phyloP scores from a whole-genome alignment of 2,797 vertebrate genomes.

The Xiphophorus birchmanni region DNA sequence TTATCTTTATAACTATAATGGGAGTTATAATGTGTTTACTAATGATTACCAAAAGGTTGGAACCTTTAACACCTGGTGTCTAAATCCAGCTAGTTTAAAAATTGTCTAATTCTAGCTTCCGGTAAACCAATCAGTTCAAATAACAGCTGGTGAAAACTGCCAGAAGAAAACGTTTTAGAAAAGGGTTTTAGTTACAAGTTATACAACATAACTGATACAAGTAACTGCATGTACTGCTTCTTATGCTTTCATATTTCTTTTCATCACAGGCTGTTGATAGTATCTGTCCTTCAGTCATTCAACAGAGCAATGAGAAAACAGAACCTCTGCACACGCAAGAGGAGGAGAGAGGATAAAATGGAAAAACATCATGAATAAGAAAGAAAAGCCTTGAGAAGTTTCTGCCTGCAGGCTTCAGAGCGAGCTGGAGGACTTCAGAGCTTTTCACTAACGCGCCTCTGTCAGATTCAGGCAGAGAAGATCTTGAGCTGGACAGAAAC shows the following conservation, averaged over 20 bases:
- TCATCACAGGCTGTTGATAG: conserved; percentile 20
- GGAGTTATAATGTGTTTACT: too few relatives aligned
- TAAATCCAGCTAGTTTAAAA: too few relatives aligned
- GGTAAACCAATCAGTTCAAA: too few relatives aligned
- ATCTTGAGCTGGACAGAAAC: conserved; percentile 53
- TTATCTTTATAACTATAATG: background rate
- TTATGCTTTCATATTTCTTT: conserved; percentile 15
- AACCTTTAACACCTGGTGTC: background rate
- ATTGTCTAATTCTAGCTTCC: background rate
- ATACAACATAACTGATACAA: background rate
- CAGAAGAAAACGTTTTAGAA: background rate
- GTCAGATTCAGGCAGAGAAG: conserved; percentile 21
- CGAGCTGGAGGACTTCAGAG: conserved; percentile 28
- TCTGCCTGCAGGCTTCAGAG: conserved; percentile 31
- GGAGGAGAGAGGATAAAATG: conserved; percentile 19
- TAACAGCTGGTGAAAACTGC: background rate
- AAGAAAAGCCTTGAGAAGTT: conserved; percentile 42
- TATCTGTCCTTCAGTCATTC: conserved; percentile 33
- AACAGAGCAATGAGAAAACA: conserved; percentile 14
- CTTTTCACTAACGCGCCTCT: conserved; percentile 19
- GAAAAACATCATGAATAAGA: conserved; percentile 32
- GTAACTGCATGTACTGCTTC: background rate
- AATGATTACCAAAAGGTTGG: background rate
- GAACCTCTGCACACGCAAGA: conserved; percentile 9
- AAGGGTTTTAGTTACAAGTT: background rate